A percentile compares a stretch with the other conserved stretches of the same genome.
Evolutionary conservation across 2,888 invertebrate genomes (phyloP).

Genomic region (Orchesellides sinensis): DNA sequence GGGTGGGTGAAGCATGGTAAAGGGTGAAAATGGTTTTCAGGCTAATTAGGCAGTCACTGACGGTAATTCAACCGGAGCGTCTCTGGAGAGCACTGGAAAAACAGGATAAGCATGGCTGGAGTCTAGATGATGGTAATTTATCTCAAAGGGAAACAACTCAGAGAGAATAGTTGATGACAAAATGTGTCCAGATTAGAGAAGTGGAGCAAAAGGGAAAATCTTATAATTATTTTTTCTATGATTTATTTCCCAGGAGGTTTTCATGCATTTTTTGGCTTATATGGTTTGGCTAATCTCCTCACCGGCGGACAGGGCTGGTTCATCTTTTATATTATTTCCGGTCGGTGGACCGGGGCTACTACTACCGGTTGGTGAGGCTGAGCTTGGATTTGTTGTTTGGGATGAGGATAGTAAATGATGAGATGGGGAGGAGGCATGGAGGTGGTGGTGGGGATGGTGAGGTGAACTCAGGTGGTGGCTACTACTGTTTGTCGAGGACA

Average conservation of each 20-base stretch:
- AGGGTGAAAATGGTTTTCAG: conserved; percentile 43
- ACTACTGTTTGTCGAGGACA: conserved; percentile 45
- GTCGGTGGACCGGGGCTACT: conserved; percentile 60
- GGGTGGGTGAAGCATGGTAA: conserved; percentile 11
- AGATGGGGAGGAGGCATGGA: conserved; percentile 11
- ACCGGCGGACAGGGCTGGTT: conserved; percentile 57
- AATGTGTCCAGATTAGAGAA: too few relatives aligned
- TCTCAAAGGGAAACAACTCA: conserved; percentile 27
- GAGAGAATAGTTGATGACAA: conserved; percentile 44
- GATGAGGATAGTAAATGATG: conserved; percentile 35
- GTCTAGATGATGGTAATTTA: neutral
- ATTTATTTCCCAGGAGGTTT: conserved; percentile 28
- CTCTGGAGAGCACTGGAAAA: conserved; percentile 30
- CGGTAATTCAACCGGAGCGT: conserved; percentile 43
- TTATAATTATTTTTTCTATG: conserved; percentile 4
- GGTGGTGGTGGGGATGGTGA: conserved; percentile 41
- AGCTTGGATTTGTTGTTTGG: conserved; percentile 7
- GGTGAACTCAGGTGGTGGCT: conserved; percentile 15
- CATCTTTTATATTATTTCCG: conserved; percentile 48
- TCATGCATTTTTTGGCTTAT: conserved; percentile 85
- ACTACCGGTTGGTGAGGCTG: conserved; percentile 55
- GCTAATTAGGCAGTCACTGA: conserved; percentile 49
- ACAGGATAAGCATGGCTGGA: neutral
- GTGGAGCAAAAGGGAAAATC: too few relatives aligned
- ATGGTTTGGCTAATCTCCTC: too few relatives aligned